Base-by-base conservation (phyloP, 2,113 vertebrate genomes). In the Triplophysa rosa region DNA sequence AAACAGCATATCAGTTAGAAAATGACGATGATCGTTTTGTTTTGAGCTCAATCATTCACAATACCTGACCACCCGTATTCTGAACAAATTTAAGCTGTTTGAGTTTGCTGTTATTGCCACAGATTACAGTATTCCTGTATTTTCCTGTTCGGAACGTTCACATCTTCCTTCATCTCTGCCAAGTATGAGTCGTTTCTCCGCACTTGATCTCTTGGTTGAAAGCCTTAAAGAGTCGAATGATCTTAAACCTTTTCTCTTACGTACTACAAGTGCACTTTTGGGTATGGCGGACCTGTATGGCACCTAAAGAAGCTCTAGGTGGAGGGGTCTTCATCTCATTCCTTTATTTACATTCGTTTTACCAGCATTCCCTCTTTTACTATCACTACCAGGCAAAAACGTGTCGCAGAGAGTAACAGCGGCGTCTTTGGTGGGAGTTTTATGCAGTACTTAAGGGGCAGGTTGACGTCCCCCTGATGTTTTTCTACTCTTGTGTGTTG, bases 251-350 rank as follows among this genome's bases (percentile, higher is more conserved):
- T 67, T 78, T 40, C 66, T 79, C 4, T 3, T 78, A 77, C 19
- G 56, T 67, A 81, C 81, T 85, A 83, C 86, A 92, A 91, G 89
- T 92, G 91, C 91, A 92, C 91, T 93, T 92, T 89, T 86, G 45
- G 37, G 45, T 63, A 86, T 61, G 42, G 69, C 63, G 33, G n/a
- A 72, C 37, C 64, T 26, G 40, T 24, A 29, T 40, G 64, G 12
- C 17, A 21, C 67, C 79, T 85, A 75, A 75, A 42, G 78, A 82
- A 40, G 54, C 81, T 81, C 79, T 76, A 52, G 67, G 69, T 24
- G 42, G 80, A 68, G 77, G 77, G 71, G 21, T 49, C 21, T 21
- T 73, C 68, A 72, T 77, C 33, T 62, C 70, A 59, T 65, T 26
- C 40, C 2, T n/a, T 68, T 56, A 80, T 77, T 77, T 45, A 68